phyloP scores from a whole-genome alignment of 2,113 vertebrate species.

The Pollachius pollachius region DNA sequence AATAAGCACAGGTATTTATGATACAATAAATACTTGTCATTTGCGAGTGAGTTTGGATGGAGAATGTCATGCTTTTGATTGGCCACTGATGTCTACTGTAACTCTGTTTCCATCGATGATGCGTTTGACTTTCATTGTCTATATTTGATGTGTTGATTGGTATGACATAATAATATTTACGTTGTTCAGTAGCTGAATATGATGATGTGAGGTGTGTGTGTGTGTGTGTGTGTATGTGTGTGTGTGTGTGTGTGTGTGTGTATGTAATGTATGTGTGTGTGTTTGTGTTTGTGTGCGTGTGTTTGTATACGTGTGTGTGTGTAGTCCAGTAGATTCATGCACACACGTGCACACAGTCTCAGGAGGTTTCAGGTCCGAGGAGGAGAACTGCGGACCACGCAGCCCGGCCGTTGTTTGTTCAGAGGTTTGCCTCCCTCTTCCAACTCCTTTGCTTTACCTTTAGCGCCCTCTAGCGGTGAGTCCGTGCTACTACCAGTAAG shows the following conservation, averaged over 20 bases:
- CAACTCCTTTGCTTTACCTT: conserved; percentile 33
- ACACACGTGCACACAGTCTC: conserved; percentile 47
- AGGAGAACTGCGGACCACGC: conserved; percentile 33
- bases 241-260: conserved; percentile 2
- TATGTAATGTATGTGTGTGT: conserved; percentile 18
- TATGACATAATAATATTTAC: conserved; percentile 9
- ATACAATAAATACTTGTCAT: conserved; percentile 99
- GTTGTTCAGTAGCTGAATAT: conserved; percentile 65
- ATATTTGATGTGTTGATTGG: conserved; percentile 12
- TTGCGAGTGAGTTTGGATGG: conserved; percentile 69
- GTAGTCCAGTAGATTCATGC: conserved; percentile 25
- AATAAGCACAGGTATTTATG: conserved; percentile 94
- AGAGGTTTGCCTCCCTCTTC: conserved; percentile 13
- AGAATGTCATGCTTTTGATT: conserved; percentile 60
- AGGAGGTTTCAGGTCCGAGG: conserved; percentile 30
- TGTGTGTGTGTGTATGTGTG: not conserved
- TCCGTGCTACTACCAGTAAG: conserved; percentile 62
- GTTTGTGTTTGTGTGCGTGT: conserved; percentile 20
- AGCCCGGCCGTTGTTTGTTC: conserved; percentile 41
- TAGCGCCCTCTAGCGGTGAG: conserved; percentile 57
- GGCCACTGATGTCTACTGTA: conserved; percentile 81
- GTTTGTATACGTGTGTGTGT: conserved; percentile 45
- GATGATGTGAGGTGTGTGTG: conserved; percentile 32
- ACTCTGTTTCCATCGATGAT: conserved; percentile 55
- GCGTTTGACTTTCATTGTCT: conserved; percentile 10